phyloP scores from a whole-genome alignment of 2,113 vertebrate genomes.

The Microcebus griseorufus region DNA sequence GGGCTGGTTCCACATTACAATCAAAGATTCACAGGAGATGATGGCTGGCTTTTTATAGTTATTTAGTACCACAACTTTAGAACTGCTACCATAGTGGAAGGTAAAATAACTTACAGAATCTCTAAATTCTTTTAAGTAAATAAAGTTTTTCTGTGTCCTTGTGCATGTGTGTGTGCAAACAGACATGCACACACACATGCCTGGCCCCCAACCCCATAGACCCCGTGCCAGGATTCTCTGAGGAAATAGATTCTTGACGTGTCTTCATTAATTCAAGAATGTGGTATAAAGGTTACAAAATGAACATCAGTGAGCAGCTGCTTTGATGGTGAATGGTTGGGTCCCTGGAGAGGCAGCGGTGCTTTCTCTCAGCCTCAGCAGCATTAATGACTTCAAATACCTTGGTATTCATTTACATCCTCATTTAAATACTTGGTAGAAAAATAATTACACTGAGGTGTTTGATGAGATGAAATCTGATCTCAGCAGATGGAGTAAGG shows the following conservation, averaged over 20 bases:
- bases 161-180: no score
- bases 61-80: background rate
- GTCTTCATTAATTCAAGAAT: slow-evolving; percentile 80
- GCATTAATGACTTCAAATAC: slow-evolving; percentile 79
- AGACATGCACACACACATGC: background rate
- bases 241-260: slow-evolving; percentile 75
- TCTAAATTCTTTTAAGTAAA: background rate
- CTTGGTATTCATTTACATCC: slow-evolving; percentile 80
- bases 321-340: slow-evolving; percentile 67
- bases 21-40: background rate
- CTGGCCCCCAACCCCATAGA: background rate
- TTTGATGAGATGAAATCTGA: slow-evolving; percentile 82
- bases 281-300: slow-evolving; percentile 76
- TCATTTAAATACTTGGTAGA: slow-evolving; percentile 80
- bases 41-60: slow-evolving; percentile 7
- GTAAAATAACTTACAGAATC: background rate
- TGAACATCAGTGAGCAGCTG: slow-evolving; percentile 76
- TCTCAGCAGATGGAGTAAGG: slow-evolving; percentile 80
- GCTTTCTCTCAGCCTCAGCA: slow-evolving; percentile 25
- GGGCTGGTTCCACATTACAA: background rate
- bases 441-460: slow-evolving; percentile 79
- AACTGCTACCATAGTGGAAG: background rate
- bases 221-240: slow-evolving; percentile 43
- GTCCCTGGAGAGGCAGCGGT: slow-evolving; percentile 56
- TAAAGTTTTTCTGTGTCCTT: background rate